Percentiles rank a stretch among this genome's conserved stretches.
phyloP scores from a whole-genome alignment of 2,797 vertebrate genomes.

The Crenuchus spilurus region DNA sequence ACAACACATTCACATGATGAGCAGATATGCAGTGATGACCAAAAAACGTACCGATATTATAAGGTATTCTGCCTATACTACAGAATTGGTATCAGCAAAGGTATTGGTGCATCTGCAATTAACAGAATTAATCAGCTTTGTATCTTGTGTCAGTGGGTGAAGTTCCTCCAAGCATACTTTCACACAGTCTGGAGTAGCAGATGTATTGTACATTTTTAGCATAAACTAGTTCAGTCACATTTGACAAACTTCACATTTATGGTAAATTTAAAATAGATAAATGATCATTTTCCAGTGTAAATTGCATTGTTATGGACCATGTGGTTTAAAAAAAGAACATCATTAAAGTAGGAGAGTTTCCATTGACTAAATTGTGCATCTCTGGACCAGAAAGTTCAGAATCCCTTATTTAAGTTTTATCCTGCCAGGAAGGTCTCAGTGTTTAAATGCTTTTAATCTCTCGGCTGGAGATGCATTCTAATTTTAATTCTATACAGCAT shows the following conservation, averaged over 20 bases:
- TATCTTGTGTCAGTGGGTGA: neutral
- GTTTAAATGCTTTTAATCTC: slow-evolving; percentile 40
- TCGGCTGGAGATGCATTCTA: neutral
- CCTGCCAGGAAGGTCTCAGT: slow-evolving; percentile 31
- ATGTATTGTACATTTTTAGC: neutral
- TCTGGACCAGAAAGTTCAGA: slow-evolving; percentile 6
- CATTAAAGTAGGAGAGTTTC: neutral
- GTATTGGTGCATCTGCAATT: neutral
- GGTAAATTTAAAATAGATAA: neutral
- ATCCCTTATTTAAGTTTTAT: slow-evolving; percentile 41
- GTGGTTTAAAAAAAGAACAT: neutral
- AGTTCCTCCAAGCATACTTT: neutral
- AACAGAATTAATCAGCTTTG: neutral
- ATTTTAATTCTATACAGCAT: slow-evolving; percentile 28
- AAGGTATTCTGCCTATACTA: no score
- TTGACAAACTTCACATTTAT: neutral
- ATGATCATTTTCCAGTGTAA: neutral
- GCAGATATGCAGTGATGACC: neutral
- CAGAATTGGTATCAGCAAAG: neutral
- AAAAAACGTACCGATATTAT: neutral
- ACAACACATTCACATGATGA: neutral
- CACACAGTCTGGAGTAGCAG: neutral
- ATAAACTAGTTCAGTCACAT: neutral
- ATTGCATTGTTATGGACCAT: neutral
- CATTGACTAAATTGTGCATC: neutral